These are phyloP conservation scores for Paguma larvata DNA, from an alignment of 2,797 vertebrate genomes.

Conservation along the genomic window DNA sequence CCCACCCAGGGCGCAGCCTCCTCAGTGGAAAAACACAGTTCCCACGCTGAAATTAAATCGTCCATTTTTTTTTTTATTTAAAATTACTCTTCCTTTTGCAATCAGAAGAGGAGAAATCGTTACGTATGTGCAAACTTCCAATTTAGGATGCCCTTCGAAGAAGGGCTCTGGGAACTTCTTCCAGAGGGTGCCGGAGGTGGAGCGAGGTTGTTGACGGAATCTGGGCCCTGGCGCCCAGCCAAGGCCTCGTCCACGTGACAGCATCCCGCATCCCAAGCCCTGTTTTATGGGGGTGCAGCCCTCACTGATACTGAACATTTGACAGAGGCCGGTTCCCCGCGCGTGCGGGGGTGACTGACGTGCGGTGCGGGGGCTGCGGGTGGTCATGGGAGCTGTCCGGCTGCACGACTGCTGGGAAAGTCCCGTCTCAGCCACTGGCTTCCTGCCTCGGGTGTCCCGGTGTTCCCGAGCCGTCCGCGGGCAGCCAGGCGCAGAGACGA, in stretches of 20 bases:
- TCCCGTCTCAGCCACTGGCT: neutral
- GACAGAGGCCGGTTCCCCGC: too few species aligned
- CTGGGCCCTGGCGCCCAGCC: neutral
- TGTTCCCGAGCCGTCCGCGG: neutral
- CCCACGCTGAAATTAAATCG: neutral
- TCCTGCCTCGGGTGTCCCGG: neutral
- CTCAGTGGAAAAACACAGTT: neutral
- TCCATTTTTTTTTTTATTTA: neutral
- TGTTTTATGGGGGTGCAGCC: too few species aligned
- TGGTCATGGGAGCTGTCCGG: neutral
- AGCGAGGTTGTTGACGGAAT: accelerated
- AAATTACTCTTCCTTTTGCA: neutral
- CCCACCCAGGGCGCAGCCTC: neutral
- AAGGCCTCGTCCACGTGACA: too few species aligned
- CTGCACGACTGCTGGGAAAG: neutral
- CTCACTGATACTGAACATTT: accelerated
- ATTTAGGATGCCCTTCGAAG: too few species aligned
- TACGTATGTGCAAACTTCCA: neutral
- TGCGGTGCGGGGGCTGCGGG: accelerated
- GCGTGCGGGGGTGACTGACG: accelerated
- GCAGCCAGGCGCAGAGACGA: neutral
- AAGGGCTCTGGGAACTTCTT: neutral
- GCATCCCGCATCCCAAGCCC: neutral
- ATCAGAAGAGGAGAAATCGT: neutral
- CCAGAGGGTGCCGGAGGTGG: accelerated